Evolutionary conservation across 2,113 vertebrate genomes (phyloP).

Genomic region (Myiagra hebetior): DNA sequence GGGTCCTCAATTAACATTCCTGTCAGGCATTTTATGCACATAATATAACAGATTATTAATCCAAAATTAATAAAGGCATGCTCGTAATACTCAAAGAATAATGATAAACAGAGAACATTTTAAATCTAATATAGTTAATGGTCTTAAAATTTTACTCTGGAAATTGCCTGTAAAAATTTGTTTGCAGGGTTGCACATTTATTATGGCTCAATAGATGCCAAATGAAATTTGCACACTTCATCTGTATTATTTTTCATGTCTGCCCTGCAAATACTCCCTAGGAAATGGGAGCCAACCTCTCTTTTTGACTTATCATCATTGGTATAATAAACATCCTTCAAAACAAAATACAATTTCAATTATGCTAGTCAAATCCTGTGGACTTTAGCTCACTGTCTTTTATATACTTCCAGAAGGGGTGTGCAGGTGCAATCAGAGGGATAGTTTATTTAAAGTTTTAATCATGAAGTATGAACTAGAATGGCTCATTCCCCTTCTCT

Average conservation of each 20-base stretch:
- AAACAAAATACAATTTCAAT: neutral
- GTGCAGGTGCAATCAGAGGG: neutral
- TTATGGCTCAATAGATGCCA: constrained; percentile 23
- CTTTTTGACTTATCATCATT: neutral
- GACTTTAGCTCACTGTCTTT: neutral
- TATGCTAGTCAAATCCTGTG: neutral
- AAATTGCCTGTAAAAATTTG: constrained; percentile 43
- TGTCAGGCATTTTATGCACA: neutral
- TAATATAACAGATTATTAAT: constrained; percentile 19
- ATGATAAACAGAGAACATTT: constrained; percentile 19
- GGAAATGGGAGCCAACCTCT: neutral
- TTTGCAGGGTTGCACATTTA: constrained; percentile 13
- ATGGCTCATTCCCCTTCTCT: neutral
- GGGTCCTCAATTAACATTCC: neutral
- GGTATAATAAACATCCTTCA: neutral
- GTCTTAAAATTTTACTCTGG: constrained; percentile 23
- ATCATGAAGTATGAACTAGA: neutral
- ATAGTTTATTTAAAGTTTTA: neutral
- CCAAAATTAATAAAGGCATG: constrained; percentile 25
- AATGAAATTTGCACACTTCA: constrained; percentile 25
- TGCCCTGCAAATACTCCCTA: neutral
- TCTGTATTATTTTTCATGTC: neutral
- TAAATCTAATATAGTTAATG: constrained; percentile 31
- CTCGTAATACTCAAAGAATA: constrained; percentile 21
- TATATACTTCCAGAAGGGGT: neutral